Conservation (phyloP, 2,113 vertebrate species). For the Brachyistius frenatus region DNA sequence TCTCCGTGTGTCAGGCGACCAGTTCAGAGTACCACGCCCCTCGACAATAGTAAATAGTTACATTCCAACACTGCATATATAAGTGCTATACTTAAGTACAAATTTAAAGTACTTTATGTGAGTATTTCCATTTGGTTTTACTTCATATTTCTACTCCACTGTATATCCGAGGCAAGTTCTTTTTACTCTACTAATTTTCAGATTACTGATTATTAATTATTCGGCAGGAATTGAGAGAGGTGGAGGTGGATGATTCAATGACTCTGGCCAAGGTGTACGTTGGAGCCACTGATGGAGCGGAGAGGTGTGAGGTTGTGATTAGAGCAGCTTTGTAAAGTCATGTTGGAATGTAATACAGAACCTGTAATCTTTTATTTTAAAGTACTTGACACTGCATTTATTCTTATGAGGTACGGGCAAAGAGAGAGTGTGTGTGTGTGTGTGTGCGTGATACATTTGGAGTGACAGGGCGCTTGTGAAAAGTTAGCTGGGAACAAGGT, state of each 20-base stretch:
- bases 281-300: constrained; percentile 10
- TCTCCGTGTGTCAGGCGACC: too few relatives aligned
- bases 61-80: too few relatives aligned
- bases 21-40: too few relatives aligned
- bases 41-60: too few relatives aligned
- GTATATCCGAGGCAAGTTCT: too few relatives aligned
- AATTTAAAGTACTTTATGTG: too few relatives aligned
- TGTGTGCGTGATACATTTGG: not conserved
- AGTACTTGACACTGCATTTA: not conserved
- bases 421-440: not conserved
- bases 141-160: too few relatives aligned
- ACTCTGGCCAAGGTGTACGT: constrained; percentile 7
- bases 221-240: not conserved
- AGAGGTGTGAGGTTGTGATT: constrained; percentile 18
- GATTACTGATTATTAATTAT: too few relatives aligned
- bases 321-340: constrained; percentile 1
- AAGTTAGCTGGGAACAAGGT: constrained; percentile 45
- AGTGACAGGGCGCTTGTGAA: not conserved
- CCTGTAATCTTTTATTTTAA: constrained; percentile 19
- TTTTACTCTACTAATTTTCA: too few relatives aligned
- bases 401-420: constrained; percentile 10
- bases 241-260: not conserved
- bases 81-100: too few relatives aligned
- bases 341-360: constrained; percentile 14
- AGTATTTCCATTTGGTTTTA: too few relatives aligned